Evolutionary conservation across 1,140 invertebrate species (phyloP).

Genomic region (Euschistus heros): DNA sequence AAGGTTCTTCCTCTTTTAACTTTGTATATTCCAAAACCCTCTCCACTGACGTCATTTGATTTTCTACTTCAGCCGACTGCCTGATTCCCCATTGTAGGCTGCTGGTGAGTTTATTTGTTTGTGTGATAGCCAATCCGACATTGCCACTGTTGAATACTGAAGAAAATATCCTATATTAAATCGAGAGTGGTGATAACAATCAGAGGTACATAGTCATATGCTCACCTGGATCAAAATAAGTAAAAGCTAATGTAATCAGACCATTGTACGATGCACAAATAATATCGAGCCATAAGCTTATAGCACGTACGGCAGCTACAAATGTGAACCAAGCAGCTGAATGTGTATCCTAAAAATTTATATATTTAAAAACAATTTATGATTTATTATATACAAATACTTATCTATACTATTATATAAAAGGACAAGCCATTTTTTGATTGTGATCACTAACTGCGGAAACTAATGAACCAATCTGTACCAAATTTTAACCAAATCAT

Average conservation of each 20-base stretch:
- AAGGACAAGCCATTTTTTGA: too few relatives aligned
- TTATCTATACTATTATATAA: too few relatives aligned
- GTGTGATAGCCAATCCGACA: constrained; percentile 77
- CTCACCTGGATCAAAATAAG: constrained; percentile 40
- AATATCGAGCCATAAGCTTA: constrained; percentile 71
- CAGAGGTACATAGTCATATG: background rate
- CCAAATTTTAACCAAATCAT: too few relatives aligned
- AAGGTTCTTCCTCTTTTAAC: constrained; percentile 45
- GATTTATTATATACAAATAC: too few relatives aligned
- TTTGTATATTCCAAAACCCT: constrained; percentile 63
- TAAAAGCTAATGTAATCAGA: constrained; percentile 58
- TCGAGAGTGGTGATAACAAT: background rate
- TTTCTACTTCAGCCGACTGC: constrained; percentile 57
- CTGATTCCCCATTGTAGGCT: constrained; percentile 76
- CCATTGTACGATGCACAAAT: constrained; percentile 61
- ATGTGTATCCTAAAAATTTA: constrained; percentile 42
- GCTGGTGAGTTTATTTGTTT: constrained; percentile 67
- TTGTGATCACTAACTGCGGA: too few relatives aligned
- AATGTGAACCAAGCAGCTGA: constrained; percentile 62
- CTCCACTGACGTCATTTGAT: constrained; percentile 76
- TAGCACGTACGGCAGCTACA: constrained; percentile 65
- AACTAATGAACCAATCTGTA: too few relatives aligned
- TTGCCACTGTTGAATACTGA: constrained; percentile 44
- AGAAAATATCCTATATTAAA: background rate
- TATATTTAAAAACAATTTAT: too few relatives aligned